phyloP scores from a whole-genome alignment of 2,113 vertebrate species.

The Numenius arquata region DNA sequence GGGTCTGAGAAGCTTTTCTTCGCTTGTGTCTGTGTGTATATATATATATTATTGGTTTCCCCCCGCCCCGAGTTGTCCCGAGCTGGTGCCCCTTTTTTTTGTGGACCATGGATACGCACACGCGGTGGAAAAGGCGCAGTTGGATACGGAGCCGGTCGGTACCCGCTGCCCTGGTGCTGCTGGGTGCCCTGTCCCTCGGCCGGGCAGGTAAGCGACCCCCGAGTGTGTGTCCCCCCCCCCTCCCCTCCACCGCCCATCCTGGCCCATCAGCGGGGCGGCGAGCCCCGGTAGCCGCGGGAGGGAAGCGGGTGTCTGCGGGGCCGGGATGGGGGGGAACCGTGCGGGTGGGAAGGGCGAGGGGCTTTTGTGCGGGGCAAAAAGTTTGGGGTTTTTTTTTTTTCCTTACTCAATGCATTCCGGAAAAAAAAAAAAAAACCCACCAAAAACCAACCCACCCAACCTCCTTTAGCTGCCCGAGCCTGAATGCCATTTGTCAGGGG shows the following conservation, averaged over 20 bases:
- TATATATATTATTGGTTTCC: neutral
- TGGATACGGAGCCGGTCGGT: slow-evolving; percentile 49
- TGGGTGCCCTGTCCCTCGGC: slow-evolving; percentile 58
- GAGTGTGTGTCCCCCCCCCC: too few species aligned
- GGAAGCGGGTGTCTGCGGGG: neutral
- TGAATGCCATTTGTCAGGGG: slow-evolving; percentile 57
- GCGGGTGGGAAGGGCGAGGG: neutral
- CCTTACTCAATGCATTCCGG: neutral
- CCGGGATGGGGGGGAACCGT: too few species aligned
- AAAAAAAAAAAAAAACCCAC: neutral
- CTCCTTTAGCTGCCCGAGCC: slow-evolving; percentile 33
- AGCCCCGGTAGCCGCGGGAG: neutral
- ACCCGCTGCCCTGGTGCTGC: slow-evolving; percentile 53
- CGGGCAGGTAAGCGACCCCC: slow-evolving; percentile 71
- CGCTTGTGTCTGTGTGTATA: neutral
- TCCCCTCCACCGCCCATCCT: too few species aligned
- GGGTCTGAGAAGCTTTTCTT: neutral
- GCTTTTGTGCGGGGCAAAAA: neutral
- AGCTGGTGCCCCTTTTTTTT: neutral
- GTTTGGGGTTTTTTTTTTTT: neutral
- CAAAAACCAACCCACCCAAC: neutral
- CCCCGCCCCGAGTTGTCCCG: neutral
- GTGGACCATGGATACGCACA: slow-evolving; percentile 79
- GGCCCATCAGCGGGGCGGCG: neutral
- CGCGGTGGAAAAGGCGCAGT: slow-evolving; percentile 77